Conservation (phyloP, 1,140 invertebrate species). For the Lepidotrigona ventralis region DNA sequence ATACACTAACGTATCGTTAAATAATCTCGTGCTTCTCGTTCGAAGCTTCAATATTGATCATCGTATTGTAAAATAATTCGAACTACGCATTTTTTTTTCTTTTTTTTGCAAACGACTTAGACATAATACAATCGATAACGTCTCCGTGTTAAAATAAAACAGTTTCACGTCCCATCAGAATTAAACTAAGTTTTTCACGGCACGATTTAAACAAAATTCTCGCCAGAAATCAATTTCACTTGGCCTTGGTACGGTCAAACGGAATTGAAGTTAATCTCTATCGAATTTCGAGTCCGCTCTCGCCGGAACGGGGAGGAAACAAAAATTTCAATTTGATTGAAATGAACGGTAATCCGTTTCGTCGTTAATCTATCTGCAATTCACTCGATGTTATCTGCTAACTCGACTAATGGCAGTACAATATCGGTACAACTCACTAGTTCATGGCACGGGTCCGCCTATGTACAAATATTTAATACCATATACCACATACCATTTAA, state of each 20-base stretch:
- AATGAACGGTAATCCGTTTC: constrained; percentile 28
- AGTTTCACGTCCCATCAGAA: background rate
- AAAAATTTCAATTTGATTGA: constrained; percentile 34
- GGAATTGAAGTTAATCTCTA: constrained; percentile 2
- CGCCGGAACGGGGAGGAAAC: background rate
- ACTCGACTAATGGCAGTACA: constrained; percentile 67
- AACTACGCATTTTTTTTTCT: background rate
- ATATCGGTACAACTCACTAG: constrained; percentile 79
- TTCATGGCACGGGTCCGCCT: constrained; percentile 79
- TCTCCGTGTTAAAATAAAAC: background rate
- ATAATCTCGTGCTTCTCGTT: constrained; percentile 5
- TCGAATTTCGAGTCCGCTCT: background rate
- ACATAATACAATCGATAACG: background rate
- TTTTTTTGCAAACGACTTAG: background rate
- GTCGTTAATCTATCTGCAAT: constrained; percentile 42
- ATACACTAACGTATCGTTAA: constrained; percentile 2
- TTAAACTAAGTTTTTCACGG: background rate
- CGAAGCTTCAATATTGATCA: background rate
- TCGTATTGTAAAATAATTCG: background rate
- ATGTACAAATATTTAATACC: constrained; percentile 80
- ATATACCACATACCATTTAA: constrained; percentile 80
- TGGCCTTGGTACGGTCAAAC: background rate
- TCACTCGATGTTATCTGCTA: constrained; percentile 52
- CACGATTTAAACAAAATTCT: too few relatives aligned
- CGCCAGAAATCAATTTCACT: constrained; percentile 36